Evolutionary conservation across 53 echinoderm and acorn worm genomes (phyloP).

Genomic region (Paelopatides confundens): DNA sequence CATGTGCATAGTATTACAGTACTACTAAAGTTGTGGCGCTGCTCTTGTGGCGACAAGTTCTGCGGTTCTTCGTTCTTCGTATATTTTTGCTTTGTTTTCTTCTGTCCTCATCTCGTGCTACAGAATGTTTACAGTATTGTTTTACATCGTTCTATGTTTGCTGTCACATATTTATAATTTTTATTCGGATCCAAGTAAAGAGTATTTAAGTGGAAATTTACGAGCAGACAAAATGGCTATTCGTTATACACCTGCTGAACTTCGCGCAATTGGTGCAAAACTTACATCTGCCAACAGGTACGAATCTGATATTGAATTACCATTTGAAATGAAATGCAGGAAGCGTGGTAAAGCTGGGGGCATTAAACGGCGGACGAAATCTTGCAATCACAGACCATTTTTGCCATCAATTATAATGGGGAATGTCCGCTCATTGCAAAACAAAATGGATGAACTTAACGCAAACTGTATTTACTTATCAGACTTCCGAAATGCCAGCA

Average conservation of each 20-base stretch:
- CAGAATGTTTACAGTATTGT: not conserved
- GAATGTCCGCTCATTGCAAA: constrained; percentile 31
- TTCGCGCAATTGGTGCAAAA: not conserved
- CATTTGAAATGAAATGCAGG: not conserved
- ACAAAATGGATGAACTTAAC: constrained; percentile 10
- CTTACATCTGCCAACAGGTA: not conserved
- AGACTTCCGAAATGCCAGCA: not conserved
- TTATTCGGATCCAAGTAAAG: no score
- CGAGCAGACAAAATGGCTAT: not conserved
- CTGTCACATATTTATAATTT: not conserved
- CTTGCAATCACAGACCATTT: constrained; percentile 27
- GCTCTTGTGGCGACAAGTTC: not conserved
- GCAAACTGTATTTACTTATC: constrained; percentile 12
- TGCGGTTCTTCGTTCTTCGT: not conserved
- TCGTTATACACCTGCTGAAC: constrained; percentile 6
- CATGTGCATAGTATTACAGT: no score
- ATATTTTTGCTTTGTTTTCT: not conserved
- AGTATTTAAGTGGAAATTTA: not conserved
- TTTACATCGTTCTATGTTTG: not conserved
- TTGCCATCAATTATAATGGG: constrained; percentile 45
- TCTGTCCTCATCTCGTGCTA: no score
- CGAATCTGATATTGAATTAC: not conserved
- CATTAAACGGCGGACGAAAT: not conserved
- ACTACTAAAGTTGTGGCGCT: not conserved
- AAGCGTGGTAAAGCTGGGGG: constrained; percentile 38